Conservation (phyloP, 2,113 vertebrate species). For the Scortum barcoo region DNA sequence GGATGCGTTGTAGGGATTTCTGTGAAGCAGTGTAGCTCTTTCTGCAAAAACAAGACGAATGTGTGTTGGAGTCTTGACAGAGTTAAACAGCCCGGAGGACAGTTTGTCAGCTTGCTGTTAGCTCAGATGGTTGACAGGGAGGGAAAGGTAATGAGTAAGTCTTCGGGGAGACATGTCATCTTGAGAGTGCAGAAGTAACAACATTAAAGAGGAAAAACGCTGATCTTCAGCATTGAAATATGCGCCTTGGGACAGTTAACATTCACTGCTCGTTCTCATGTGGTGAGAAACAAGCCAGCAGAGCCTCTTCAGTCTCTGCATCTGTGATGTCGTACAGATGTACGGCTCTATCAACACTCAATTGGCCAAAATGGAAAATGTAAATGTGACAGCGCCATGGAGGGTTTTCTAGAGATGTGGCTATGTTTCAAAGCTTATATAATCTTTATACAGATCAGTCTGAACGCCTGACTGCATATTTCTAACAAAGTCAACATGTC, state of each 20-base stretch:
- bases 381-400: conserved; percentile 53
- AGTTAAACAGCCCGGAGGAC: conserved; percentile 54
- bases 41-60: not conserved
- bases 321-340: conserved; percentile 35
- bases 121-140: conserved; percentile 18
- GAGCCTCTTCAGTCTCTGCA: conserved; percentile 28
- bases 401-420: conserved; percentile 47
- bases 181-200: conserved; percentile 37
- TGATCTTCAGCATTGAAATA: conserved; percentile 41
- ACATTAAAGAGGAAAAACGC: conserved; percentile 22
- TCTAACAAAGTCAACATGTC: conserved; percentile 32
- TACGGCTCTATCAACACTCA: conserved; percentile 35
- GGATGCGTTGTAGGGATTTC: not conserved
- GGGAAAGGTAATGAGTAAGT: conserved; percentile 60
- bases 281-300: conserved; percentile 30
- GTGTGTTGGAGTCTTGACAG: conserved; percentile 29
- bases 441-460: conserved; percentile 41
- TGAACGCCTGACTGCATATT: conserved; percentile 29
- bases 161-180: conserved; percentile 50
- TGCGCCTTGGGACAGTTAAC: conserved; percentile 26
- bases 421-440: conserved; percentile 51
- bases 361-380: conserved; percentile 15
- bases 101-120: conserved; percentile 50
- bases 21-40: conserved; percentile 12
- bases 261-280: conserved; percentile 7